Base-by-base conservation (phyloP, 2,797 vertebrate species). In the Urophycis tenuis region DNA sequence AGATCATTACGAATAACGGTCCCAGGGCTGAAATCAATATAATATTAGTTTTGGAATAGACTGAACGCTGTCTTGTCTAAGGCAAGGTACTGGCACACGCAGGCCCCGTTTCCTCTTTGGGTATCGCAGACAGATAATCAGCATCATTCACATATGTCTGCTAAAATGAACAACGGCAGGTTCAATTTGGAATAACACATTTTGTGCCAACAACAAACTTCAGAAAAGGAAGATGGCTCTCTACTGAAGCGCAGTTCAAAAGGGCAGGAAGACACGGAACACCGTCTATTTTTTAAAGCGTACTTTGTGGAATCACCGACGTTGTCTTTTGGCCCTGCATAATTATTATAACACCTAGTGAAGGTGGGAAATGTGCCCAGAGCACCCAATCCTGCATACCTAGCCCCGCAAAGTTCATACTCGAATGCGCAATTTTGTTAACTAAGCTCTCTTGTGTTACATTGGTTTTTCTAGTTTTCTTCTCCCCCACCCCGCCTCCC, bases 381-480 rank as follows among this genome's bases (percentile, higher is more conserved):
- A 60, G 49, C 49, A n/a, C 49, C 22, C 19, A 60, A 64, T 64
- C 60, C 60, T 29, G 60, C 60, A 29, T 29, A 64, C 25, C 60
- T 64, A 25, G 60, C 60, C 29, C 29, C 60, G 14, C 60, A 64
- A 25, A 64, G 9, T 60, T 60, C 19, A 7, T 12, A 29, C 60
- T 64, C 6, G n/a, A 64, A 64, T 64, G 60, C 60, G 11, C n/a
- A 29, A 1, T 64, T 64, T 64, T 64, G n/a, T 29, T 29, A 64
- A 64, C 60, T 64, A 64, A 64, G 60, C 60, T 64, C n/a, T 64
- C 60, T 64, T 64, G 11, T 64, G 60, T 64, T 64, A 25, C 60
- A 64, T 64, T 64, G 49, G 14, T n/a, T 60, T 60, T 60, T 25
- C 22, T 64, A 64, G n/a, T 64, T 64, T 64, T 29, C 60, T 29